Evolutionary conservation across 2,797 vertebrate genomes (phyloP).

Genomic region (Pipistrellus kuhlii): DNA sequence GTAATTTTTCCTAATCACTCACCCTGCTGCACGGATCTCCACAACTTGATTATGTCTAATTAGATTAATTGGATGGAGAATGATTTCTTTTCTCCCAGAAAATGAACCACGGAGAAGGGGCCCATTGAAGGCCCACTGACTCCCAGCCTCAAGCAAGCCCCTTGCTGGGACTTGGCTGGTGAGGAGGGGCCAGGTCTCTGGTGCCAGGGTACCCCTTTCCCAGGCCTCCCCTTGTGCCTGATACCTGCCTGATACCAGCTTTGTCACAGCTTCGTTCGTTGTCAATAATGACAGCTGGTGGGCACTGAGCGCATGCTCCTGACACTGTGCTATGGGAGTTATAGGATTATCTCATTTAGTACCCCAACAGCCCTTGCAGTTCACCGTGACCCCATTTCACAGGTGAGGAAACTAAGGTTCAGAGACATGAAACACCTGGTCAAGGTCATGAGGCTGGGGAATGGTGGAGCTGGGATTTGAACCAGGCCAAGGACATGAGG

Average conservation of each 20-base stretch:
- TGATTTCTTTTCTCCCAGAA: constrained; percentile 82
- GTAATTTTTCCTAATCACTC: constrained; percentile 85
- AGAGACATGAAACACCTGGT: background rate
- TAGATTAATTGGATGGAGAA: constrained; percentile 86
- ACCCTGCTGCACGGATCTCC: constrained; percentile 81
- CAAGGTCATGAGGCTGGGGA: background rate
- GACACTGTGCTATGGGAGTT: background rate
- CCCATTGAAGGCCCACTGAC: accelerated
- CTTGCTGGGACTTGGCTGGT: background rate
- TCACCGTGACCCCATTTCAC: background rate
- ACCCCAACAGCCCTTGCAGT: accelerated
- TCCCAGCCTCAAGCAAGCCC: background rate
- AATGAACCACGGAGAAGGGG: constrained; percentile 58
- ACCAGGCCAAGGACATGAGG: background rate
- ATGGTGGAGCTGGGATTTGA: background rate
- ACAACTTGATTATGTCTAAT: constrained; percentile 85
- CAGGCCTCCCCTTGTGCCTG: accelerated
- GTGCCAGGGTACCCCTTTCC: background rate
- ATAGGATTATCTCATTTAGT: background rate
- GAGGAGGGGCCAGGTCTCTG: background rate
- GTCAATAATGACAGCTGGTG: accelerated
- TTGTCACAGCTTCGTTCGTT: background rate
- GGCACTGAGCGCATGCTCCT: accelerated
- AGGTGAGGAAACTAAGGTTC: background rate
- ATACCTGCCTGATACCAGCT: background rate